Base-by-base conservation (phyloP, 2,888 invertebrate genomes). In the Lasioglossum malachurum region DNA sequence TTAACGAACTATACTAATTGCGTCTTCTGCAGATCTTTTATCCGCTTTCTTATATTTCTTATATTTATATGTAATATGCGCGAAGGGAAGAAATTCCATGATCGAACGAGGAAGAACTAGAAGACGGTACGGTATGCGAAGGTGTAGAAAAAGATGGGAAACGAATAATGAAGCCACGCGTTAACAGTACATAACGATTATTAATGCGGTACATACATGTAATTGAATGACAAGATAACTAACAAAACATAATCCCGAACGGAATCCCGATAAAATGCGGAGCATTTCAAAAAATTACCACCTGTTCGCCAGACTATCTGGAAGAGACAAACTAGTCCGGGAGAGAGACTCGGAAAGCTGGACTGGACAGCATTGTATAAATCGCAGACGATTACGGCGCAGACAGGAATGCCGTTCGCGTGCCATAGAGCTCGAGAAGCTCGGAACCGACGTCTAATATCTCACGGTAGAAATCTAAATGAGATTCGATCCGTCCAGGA, bases 401-500 rank as follows among this genome's bases (percentile, higher is more conserved):
- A 84, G 78, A 88, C 84, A 79, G 80, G 80, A 79, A 77, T 79
- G 75, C 79, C 57, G 83, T 79, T 90, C 91, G 90, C 88, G 91
- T 90, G 89, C 89, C 90, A 49, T 60, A 74, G 53, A 64, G 75
- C 80, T 81, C 79, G 85, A 81, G 72, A 77, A 82, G 74, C 79
- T 16, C 78, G 60, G 69, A 57, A 44, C 76, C 79, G 72, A 80
- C 77, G 82, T 84, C 80, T 83, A 87, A 85, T 92, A 93, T 93
- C 93, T 91, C 86, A 64, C 88, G 84, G 84, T 88, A 88, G 88
- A 91, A 92, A 93, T 93, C 93, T 93, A 93, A 93, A 93, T 92
- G 93, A 93, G 92, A 92, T 93, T 93, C 92, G 92, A 93, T 93
- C 92, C 90, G 88, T 88, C 87, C 83, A 80, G 80, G 88, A 89